Percentiles rank a stretch among this genome's conserved stretches.
phyloP scores from a whole-genome alignment of 2,888 invertebrate genomes.

The Hypercompe scribonia region DNA sequence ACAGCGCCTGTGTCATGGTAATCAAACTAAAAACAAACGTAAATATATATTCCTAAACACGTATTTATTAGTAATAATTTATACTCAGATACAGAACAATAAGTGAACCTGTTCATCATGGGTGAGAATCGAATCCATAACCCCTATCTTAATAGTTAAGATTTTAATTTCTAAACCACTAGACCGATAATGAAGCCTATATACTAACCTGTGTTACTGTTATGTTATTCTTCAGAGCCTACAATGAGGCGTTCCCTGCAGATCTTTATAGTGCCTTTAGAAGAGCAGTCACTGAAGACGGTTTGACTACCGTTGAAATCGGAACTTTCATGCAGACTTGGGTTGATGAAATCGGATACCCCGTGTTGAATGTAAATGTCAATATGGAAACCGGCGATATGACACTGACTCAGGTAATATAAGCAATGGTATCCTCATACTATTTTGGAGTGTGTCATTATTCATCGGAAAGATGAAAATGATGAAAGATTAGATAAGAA shows the following conservation, averaged over 20 bases:
- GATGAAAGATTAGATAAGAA: background rate
- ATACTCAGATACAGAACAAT: no score
- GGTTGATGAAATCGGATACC: conserved; percentile 88
- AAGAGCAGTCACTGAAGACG: conserved; percentile 65
- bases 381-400: conserved; percentile 68
- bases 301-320: conserved; percentile 54
- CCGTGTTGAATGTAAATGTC: conserved; percentile 83
- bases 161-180: no score
- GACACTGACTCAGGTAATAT: conserved; percentile 67
- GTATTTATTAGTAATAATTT: no score
- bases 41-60: no score
- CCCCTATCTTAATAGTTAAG: no score
- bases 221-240: conserved; percentile 58
- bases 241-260: conserved; percentile 71
- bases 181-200: no score
- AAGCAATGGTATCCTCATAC: background rate
- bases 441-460: background rate
- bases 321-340: conserved; percentile 77
- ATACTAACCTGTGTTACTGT: no score
- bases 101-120: no score
- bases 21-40: no score
- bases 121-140: no score
- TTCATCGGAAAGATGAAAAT: background rate
- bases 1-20: no score
- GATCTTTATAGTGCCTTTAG: conserved; percentile 70